Conservation (phyloP, 2,113 vertebrate species). For the Zosterops lateralis region DNA sequence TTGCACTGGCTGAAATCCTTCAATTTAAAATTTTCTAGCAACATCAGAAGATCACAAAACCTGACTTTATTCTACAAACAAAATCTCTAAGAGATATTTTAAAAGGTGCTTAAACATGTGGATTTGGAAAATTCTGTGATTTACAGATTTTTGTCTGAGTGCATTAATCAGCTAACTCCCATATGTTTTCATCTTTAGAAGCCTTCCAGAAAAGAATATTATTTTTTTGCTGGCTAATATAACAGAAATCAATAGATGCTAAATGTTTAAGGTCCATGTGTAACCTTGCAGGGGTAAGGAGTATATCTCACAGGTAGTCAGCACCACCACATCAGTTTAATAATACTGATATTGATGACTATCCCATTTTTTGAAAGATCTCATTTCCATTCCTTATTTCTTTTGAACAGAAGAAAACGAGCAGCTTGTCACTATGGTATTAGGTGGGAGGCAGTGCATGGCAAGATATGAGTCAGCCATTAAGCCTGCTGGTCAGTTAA, state of each 20-base stretch:
- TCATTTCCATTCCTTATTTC: not conserved
- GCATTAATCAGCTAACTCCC: not conserved
- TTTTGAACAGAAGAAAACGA: conserved; percentile 1
- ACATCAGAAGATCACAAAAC: not conserved
- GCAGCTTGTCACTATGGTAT: not conserved
- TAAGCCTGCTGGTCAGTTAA: conserved; percentile 15
- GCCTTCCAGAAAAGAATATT: not conserved
- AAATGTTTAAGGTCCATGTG: not conserved
- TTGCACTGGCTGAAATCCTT: not conserved
- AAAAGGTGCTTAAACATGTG: not conserved
- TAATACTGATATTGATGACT: not conserved
- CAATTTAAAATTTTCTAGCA: not conserved
- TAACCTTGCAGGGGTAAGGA: not conserved
- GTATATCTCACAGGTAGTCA: not conserved
- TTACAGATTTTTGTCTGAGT: not conserved
- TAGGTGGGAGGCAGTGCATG: not conserved
- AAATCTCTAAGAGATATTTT: not conserved
- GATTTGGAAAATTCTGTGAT: not conserved
- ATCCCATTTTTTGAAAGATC: not conserved
- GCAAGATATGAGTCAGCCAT: conserved; percentile 16
- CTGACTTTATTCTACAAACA: not conserved
- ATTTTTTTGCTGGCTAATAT: not conserved
- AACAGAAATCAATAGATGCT: not conserved
- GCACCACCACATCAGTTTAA: not conserved
- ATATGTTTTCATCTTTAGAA: not conserved